Conservation (phyloP, 2,888 invertebrate species). For the Caenorhabditis angaria region DNA sequence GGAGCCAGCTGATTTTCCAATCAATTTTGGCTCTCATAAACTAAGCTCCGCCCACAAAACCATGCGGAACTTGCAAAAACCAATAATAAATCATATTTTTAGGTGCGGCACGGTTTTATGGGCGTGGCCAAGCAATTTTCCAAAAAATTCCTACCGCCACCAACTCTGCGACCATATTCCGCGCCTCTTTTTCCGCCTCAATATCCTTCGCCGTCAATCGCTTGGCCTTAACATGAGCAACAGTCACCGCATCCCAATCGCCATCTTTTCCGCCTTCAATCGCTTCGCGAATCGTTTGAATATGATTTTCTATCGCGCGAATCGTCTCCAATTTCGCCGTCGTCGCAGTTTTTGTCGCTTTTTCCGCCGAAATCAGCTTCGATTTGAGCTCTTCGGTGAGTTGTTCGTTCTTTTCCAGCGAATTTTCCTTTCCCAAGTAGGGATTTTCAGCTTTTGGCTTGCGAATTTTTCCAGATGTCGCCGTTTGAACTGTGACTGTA, state of each 20-base stretch:
- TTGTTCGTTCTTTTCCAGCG: slow-evolving; percentile 29
- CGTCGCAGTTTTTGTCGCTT: slow-evolving; percentile 49
- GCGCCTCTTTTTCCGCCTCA: slow-evolving; percentile 30
- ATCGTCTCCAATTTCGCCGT: slow-evolving; percentile 52
- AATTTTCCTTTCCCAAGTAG: slow-evolving; percentile 32
- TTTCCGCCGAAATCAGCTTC: slow-evolving; percentile 34
- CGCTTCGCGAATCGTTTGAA: slow-evolving; percentile 66
- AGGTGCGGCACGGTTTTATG: no score
- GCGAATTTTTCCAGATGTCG: background rate
- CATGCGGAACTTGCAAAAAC: no score
- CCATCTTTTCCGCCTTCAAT: slow-evolving; percentile 70
- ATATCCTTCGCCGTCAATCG: slow-evolving; percentile 22
- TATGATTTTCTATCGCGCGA: slow-evolving; percentile 44
- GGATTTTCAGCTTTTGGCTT: background rate
- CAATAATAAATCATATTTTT: no score
- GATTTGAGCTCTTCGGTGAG: slow-evolving; percentile 44
- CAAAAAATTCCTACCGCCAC: slow-evolving; percentile 17
- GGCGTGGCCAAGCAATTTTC: no score
- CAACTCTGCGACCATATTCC: slow-evolving; percentile 33
- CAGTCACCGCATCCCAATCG: slow-evolving; percentile 55
- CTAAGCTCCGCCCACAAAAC: no score
- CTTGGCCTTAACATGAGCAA: slow-evolving; percentile 63
- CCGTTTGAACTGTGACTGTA: background rate
- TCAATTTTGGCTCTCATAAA: no score
- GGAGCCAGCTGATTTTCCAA: no score